A percentile compares a stretch with the other conserved stretches of the same genome.
These are phyloP conservation scores for Aythya fuligula DNA, from an alignment of 2,797 vertebrate species.

Conservation along the genomic window DNA sequence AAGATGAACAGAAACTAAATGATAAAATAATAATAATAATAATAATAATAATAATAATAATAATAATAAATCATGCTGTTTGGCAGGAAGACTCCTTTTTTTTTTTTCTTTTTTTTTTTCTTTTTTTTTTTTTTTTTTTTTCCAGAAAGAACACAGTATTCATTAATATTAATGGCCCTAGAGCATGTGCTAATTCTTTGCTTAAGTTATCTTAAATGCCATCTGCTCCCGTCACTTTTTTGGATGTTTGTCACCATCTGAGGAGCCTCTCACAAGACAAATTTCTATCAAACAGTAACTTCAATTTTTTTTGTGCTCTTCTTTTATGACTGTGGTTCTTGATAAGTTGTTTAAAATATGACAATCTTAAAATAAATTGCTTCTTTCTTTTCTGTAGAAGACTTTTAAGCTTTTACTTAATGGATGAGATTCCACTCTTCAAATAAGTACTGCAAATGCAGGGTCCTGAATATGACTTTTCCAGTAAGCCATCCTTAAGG, in stretches of 20 bases:
- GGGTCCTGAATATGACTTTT: not conserved
- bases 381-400: not conserved
- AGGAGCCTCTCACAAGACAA: not conserved
- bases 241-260: not conserved
- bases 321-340: not conserved
- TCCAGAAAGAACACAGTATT: not conserved
- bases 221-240: not conserved
- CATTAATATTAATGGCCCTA: not conserved
- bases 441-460: not conserved
- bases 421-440: not conserved
- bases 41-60: not conserved
- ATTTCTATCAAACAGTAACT: not conserved
- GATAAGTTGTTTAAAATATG: not conserved
- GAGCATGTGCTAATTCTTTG: not conserved
- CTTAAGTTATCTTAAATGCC: not conserved
- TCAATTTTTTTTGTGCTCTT: not conserved
- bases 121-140: not conserved
- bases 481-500: not conserved
- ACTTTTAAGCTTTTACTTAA: not conserved
- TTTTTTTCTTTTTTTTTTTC: not conserved
- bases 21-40: not conserved
- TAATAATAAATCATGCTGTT: not conserved
- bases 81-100: not conserved
- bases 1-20: not conserved
- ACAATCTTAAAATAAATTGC: not conserved